Evolutionary conservation across 2,888 invertebrate genomes (phyloP), one percentile per base, ranked within the genome.

Genomic region (Galerucella pusilla): DNA sequence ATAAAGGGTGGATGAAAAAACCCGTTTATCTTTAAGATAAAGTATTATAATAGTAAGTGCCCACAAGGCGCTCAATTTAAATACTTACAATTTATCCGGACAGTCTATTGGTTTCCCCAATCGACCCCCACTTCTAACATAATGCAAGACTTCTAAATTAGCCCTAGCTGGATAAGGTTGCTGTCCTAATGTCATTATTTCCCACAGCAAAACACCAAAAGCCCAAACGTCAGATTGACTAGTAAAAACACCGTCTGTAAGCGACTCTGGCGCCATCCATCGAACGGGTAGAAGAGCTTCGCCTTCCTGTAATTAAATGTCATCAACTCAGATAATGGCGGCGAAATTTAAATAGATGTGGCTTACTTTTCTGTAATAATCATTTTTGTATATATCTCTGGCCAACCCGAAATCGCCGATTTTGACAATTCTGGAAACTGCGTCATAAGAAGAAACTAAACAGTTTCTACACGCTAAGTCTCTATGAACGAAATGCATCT

Each of bases 241-340:
- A 0, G 98, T 97, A 86, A 98, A 99, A 0, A 98, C 94, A 0
- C 98, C 98, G 85, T 98, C 98, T 1, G 97, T 94, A 12, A 99
- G 89, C 35, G 97, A 97, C 88, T 99, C 99, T 1, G 98, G 98
- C 0, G 98, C 94, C 98, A 99, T 98, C 99, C 99, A 99, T 70
- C 81, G 90, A 0, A 99, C 97, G 1, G 98, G 99, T 68, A 99
- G 87, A 64, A 98, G 88, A 1, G 97, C 93, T 89, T 94, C 94
- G 1, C 96, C 95, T 88, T 78, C 76, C 78, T 78, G 54, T 49
- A 75, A 71, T 42, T 60, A 67, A 49, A 67, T 59, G 1, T 25
- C 4, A 7, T 0, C 5, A 35, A 25, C 35, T 7, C 45, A n/a
- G 42, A 64, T n/a, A 64, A 28, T 16, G 4, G 42, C 35, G 9